These are phyloP conservation scores for Sternarchorhynchus goeldii DNA, from an alignment of 2,797 vertebrate genomes.

Conservation along the genomic window DNA sequence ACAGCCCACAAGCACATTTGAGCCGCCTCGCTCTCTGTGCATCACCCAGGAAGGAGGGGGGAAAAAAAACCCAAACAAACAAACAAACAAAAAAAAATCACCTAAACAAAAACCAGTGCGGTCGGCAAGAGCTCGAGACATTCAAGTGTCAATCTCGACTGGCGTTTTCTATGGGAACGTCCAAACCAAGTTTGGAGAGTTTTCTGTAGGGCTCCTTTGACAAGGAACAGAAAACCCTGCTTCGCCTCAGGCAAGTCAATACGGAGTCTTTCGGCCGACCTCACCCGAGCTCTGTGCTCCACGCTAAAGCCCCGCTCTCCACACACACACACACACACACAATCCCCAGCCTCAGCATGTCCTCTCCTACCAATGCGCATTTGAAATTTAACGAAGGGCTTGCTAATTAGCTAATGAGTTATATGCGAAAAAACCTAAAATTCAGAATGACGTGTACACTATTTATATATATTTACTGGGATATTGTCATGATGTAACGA, in stretches of 20 bases:
- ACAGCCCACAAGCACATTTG: background rate
- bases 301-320: constrained; percentile 26
- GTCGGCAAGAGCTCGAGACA: background rate
- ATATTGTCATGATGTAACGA: no score
- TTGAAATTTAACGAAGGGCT: no score
- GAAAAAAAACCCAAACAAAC: no score
- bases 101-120: background rate
- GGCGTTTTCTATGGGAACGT: background rate
- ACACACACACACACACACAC: background rate
- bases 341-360: no score
- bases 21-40: background rate
- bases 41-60: background rate
- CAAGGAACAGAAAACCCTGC: constrained; percentile 6
- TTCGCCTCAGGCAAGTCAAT: constrained; percentile 32
- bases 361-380: no score
- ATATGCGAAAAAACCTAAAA: no score
- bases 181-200: background rate
- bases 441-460: no score
- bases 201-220: constrained; percentile 15
- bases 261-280: constrained; percentile 3
- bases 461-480: no score
- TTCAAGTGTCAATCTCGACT: background rate
- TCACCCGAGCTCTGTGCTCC: constrained; percentile 3
- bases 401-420: no score
- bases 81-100: background rate